Conservation (phyloP, 1,140 invertebrate genomes). For the Drosophila fuyamai region DNA sequence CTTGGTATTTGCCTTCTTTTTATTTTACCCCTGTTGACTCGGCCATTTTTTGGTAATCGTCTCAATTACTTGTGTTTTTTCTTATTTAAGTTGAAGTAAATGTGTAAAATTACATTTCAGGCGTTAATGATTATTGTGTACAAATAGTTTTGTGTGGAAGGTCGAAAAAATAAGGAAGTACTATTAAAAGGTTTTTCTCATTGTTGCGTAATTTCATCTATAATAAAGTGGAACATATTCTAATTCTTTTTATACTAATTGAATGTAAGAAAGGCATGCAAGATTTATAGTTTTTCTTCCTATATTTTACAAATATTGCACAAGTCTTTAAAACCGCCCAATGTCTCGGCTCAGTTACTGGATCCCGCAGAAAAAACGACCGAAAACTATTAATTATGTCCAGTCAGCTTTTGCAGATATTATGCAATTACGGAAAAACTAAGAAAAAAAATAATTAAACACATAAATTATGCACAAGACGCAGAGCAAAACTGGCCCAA, state of each 20-base stretch:
- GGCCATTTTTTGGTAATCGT: slow-evolving; percentile 46
- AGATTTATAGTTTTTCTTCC: background rate
- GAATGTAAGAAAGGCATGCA: background rate
- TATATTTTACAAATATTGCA: background rate
- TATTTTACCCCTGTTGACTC: background rate
- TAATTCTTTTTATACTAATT: too few species aligned
- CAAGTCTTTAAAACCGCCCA: slow-evolving; percentile 30
- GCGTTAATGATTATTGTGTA: background rate
- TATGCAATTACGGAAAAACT: slow-evolving; percentile 58
- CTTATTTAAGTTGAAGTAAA: slow-evolving; percentile 24
- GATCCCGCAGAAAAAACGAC: slow-evolving; percentile 17
- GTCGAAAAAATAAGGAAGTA: background rate
- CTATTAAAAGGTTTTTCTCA: background rate
- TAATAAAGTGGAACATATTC: too few species aligned
- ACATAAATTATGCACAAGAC: slow-evolving; percentile 71
- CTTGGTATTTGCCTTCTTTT: slow-evolving; percentile 7
- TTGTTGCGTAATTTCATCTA: too few species aligned
- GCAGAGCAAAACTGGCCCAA: slow-evolving; percentile 44
- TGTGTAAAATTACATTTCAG: slow-evolving; percentile 36
- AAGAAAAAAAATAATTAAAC: slow-evolving; percentile 66
- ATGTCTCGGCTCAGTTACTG: slow-evolving; percentile 21
- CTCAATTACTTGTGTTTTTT: slow-evolving; percentile 44
- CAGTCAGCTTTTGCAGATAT: slow-evolving; percentile 50
- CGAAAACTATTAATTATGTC: slow-evolving; percentile 42
- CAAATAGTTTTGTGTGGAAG: slow-evolving; percentile 8